Base-by-base conservation (phyloP, 2,888 invertebrate species). In the Homarus gammarus region DNA sequence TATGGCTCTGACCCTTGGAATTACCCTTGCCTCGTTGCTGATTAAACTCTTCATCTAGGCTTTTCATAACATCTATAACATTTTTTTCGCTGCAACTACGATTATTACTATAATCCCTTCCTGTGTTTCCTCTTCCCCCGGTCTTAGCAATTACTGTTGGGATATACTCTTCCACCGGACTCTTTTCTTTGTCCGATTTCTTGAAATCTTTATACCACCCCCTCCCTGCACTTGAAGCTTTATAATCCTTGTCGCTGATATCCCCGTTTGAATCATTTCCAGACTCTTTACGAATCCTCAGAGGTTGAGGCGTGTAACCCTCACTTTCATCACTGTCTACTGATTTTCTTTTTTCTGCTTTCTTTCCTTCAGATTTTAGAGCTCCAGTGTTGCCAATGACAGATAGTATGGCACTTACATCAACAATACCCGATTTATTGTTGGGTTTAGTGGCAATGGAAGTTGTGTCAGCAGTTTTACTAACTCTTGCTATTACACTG, bases 61-160 rank as follows among this genome's bases (percentile, higher is more conserved):
- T 88, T 78, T 88, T 88, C 51, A 88, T 88, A 18, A 88, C 83
- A 44, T 88, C 88, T 68, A 88, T 88, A 3, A 83, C 88, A 72
- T 88, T 88, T 18, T 38, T 77, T 49, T 83, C 88, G 36, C 49
- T 61, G 70, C 44, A 64, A 33, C 27, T 79, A 15, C 79, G 49
- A 49, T n/a, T 44, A n/a, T 68, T 51, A 22, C 33, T 56, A 31
- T 64, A 79, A 44, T 78, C 85, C 38, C 51, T 44, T 33, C 61
- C 82, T 70, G 44, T 31, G 12, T 79, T 38, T 70, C 70, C 86
- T 79, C 86, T 79, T 33, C 70, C 70, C 18, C 70, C 86, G 44
- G 61, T 49, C 22, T 85, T 85, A 36, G 86, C 70, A 15, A 86
- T 68, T 15, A 86, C 78, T 22, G 86, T 79, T 49, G 79, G 86